These are phyloP conservation scores for Ptychadena robeensis DNA, from an alignment of 2,797 vertebrate genomes.

Conservation along the genomic window DNA sequence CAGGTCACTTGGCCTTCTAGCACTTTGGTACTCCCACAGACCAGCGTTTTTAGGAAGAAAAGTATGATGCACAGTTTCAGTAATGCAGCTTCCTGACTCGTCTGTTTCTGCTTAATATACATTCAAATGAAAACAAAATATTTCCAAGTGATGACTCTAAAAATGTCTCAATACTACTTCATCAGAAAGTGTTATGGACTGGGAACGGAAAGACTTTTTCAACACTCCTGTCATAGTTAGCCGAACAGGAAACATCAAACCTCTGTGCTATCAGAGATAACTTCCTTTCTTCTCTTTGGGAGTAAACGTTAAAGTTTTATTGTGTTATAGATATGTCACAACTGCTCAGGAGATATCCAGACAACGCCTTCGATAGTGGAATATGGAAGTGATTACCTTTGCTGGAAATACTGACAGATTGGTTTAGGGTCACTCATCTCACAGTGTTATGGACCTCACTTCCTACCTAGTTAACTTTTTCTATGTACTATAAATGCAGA, in stretches of 20 bases:
- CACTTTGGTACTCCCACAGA: too few species aligned
- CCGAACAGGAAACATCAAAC: constrained; percentile 14
- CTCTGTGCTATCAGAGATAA: constrained; percentile 27
- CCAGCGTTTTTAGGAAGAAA: too few species aligned
- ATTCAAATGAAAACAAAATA: too few species aligned
- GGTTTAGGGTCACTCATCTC: background rate
- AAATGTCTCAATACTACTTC: background rate
- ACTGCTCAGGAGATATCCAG: background rate
- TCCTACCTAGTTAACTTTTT: too few species aligned
- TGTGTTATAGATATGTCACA: constrained; percentile 29
- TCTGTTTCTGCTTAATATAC: too few species aligned
- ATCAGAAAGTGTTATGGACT: background rate
- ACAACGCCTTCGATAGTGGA: constrained; percentile 2
- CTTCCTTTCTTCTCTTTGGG: constrained; percentile 28
- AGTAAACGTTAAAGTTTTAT: constrained; percentile 23
- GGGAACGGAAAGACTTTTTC: background rate
- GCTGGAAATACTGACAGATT: background rate
- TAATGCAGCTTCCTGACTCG: too few species aligned
- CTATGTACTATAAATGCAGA: too few species aligned
- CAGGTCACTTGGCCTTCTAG: too few species aligned
- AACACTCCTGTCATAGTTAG: constrained; percentile 11
- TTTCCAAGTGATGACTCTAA: too few species aligned
- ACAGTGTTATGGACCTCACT: too few species aligned
- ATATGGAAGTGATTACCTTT: constrained; percentile 23
- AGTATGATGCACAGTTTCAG: too few species aligned